A percentile compares a stretch with the other conserved stretches of the same genome.
These are phyloP conservation scores for Nymphalis io DNA, from an alignment of 1,140 invertebrate species.

Conservation along the genomic window DNA sequence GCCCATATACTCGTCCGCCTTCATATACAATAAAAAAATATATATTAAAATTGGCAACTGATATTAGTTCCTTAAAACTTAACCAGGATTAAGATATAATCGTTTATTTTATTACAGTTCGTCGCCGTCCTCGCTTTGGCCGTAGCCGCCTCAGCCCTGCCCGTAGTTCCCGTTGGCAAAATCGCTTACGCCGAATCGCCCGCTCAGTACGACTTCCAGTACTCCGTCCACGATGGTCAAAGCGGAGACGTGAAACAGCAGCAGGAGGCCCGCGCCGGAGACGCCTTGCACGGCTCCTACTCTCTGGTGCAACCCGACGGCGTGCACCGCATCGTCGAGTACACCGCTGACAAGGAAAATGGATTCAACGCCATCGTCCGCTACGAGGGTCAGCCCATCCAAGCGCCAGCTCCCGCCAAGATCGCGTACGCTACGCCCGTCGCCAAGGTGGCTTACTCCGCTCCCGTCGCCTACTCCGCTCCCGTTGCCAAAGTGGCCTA, in stretches of 20 bases:
- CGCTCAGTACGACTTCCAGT: conserved; percentile 85
- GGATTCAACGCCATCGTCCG: conserved; percentile 64
- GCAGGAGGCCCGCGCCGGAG: conserved; percentile 76
- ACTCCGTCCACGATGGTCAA: conserved; percentile 83
- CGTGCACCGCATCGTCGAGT: conserved; percentile 83
- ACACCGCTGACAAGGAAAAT: conserved; percentile 72
- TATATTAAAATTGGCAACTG: too few relatives aligned
- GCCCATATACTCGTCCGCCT: too few relatives aligned
- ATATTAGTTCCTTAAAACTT: too few relatives aligned
- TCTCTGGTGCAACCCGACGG: conserved; percentile 81
- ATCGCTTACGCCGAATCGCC: conserved; percentile 75
- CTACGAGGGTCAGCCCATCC: conserved; percentile 52
- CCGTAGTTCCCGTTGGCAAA: conserved; percentile 54
- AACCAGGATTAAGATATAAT: too few relatives aligned
- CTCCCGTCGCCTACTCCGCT: conserved; percentile 60
- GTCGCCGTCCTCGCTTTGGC: conserved; percentile 56
- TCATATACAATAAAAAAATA: not conserved
- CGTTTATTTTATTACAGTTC: conserved; percentile 48
- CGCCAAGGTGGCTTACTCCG: conserved; percentile 52
- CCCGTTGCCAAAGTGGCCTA: conserved; percentile 44
- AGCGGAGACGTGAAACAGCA: conserved; percentile 68
- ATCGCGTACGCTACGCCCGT: conserved; percentile 43
- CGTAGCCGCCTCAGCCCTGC: conserved; percentile 55
- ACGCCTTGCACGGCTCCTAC: conserved; percentile 83
- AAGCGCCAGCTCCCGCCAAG: conserved; percentile 35